Evolutionary conservation across 2,797 vertebrate species (phyloP), one percentile per base, ranked within the genome.

Genomic region (Sus cebifrons): DNA sequence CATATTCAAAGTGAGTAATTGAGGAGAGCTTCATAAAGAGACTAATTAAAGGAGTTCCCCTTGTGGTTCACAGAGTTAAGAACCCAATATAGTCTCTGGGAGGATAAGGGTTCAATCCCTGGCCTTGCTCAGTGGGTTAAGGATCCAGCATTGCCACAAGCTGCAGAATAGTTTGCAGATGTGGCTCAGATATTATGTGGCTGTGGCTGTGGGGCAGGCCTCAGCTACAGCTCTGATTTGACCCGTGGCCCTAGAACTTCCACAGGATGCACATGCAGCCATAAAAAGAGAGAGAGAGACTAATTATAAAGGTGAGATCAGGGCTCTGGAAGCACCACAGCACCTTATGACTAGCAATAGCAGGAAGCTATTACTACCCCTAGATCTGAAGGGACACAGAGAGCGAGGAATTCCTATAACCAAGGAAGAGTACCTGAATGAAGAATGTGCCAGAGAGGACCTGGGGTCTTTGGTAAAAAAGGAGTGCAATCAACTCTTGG

Each of bases 381-480:
- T 44, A n/a, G 32, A 67, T 44, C 20, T 15, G 70, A 94, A 64
- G 49, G 32, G 29, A 8, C 44, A 32, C 40, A 17, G 20, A 67
- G 25, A 68, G 73, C 4, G 36, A 83, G 14, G 44, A 44, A 92
- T 21, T 23, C 40, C 67, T 36, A 2, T 21, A 18, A 49, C 8
- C 14, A 29, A 77, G 5, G 40, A 84, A 73, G 49, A 82, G 12
- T 0, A 75, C 25, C 67, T 65, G 2, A 16, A 68, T 16, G 49
- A 56, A 14, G 21, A 81, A 49, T 36, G 1, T 21, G 5, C 13
- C 49, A 88, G 56, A 44, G 95, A 92, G 10, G 14, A 90, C 5
- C 11, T 65, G 58, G 54, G 11, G 15, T 56, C 81, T 89, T 95
- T 3, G 0, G 25, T 77, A 94, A 36, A 92, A 92, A 91, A 95